Conservation (phyloP, 2,113 vertebrate species). For the Gorsachius goisagi region DNA sequence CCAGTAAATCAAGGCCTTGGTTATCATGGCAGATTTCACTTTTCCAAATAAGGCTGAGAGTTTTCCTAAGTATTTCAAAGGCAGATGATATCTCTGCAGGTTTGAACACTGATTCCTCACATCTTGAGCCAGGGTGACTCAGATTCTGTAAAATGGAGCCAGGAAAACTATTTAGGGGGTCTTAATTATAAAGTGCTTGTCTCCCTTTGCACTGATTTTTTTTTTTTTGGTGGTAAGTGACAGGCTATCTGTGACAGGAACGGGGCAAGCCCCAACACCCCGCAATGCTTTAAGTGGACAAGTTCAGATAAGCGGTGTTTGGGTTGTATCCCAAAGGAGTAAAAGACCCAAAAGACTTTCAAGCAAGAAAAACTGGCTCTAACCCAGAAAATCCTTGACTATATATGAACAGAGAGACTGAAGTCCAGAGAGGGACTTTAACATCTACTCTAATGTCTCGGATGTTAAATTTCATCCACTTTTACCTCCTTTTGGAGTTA, state of each 20-base stretch:
- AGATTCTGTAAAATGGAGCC: constrained; percentile 18
- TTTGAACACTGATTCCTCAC: neutral
- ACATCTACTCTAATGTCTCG: neutral
- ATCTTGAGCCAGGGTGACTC: neutral
- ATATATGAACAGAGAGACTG: neutral
- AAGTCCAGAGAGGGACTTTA: neutral
- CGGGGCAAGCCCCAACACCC: fast-evolving
- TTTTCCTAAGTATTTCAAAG: neutral
- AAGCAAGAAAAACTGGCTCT: neutral
- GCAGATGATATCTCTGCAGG: neutral
- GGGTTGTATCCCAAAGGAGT: neutral
- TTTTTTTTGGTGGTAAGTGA: neutral
- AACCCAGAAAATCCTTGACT: neutral
- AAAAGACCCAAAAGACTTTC: neutral
- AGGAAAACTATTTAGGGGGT: constrained; percentile 29
- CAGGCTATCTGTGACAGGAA: neutral
- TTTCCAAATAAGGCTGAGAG: neutral
- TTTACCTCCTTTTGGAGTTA: neutral
- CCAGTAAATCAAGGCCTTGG: neutral
- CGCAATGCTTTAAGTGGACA: neutral
- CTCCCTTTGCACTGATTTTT: neutral
- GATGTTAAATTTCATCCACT: neutral
- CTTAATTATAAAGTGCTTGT: neutral
- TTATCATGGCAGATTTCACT: neutral
- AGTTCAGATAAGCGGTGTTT: neutral